Percentiles rank a stretch among this genome's conserved stretches.
phyloP scores from a whole-genome alignment of 2,113 vertebrate genomes.

The Microtus pennsylvanicus region DNA sequence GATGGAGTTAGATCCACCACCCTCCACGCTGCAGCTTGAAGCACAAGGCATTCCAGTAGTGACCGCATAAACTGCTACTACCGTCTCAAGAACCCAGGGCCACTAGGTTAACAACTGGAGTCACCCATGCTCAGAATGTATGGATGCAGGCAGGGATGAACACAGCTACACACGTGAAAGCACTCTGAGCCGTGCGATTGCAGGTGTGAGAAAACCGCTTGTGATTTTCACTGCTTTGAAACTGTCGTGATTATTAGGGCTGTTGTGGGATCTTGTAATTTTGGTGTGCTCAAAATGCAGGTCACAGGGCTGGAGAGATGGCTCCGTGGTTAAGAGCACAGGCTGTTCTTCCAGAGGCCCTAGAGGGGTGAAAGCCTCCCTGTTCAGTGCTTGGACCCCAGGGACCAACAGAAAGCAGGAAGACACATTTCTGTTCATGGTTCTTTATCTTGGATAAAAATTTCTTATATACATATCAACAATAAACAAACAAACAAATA shows the following conservation, averaged over 20 bases:
- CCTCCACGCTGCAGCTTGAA: not conserved
- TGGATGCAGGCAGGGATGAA: not conserved
- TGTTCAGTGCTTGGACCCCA: not conserved
- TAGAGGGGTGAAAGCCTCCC: not conserved
- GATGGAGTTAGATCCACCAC: constrained; percentile 37
- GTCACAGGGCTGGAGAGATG: not conserved
- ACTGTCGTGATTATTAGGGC: not conserved
- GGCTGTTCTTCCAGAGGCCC: not conserved
- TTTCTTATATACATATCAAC: not conserved
- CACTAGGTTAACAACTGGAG: not conserved
- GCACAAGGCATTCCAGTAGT: accelerated
- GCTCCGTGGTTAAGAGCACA: not conserved
- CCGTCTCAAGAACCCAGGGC: not conserved
- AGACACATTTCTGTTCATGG: not conserved
- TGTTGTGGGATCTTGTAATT: not conserved
- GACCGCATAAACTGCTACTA: not conserved
- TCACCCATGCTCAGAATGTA: not conserved
- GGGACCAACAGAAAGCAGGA: not conserved
- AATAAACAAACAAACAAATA: too few species aligned
- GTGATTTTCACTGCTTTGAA: not conserved
- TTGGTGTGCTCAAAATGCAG: not conserved
- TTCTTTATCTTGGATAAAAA: not conserved
- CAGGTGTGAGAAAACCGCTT: not conserved
- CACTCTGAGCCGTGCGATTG: not conserved
- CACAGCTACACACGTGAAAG: not conserved